Evolutionary conservation across 2,113 vertebrate species (phyloP).

Genomic region (Psittacara wagleri): DNA sequence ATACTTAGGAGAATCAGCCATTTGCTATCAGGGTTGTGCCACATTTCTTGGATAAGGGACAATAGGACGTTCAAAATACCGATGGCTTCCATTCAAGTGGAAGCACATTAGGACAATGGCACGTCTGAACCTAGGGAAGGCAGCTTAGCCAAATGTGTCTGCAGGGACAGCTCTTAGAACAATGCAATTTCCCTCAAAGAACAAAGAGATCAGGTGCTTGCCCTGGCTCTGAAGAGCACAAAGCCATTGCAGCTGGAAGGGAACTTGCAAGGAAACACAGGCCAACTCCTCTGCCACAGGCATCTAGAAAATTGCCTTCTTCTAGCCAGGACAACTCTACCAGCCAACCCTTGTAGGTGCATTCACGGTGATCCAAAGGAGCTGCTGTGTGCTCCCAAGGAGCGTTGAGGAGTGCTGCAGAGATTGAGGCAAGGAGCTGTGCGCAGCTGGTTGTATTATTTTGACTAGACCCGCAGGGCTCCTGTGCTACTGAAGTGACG

Average conservation of each 20-base stretch:
- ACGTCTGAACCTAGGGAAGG: neutral
- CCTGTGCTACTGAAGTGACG: neutral
- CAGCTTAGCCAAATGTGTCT: constrained; percentile 45
- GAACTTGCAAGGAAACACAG: neutral
- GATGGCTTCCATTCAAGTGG: constrained; percentile 37
- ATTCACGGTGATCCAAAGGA: neutral
- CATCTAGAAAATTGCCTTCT: neutral
- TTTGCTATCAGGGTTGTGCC: neutral
- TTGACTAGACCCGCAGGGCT: neutral
- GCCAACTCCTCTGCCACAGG: neutral
- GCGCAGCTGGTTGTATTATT: neutral
- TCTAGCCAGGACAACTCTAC: neutral
- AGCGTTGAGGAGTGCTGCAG: neutral
- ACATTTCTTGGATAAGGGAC: constrained; percentile 8
- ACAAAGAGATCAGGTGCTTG: neutral
- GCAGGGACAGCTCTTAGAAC: constrained; percentile 38
- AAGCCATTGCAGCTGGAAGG: constrained; percentile 1
- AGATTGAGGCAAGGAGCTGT: neutral
- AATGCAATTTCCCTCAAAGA: constrained; percentile 50
- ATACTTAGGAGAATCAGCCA: neutral
- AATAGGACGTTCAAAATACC: neutral
- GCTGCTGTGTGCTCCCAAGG: neutral
- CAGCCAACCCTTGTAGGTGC: neutral
- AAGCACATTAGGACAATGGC: constrained; percentile 15
- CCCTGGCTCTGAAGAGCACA: neutral